A percentile compares a stretch with the other conserved stretches of the same genome.
These are phyloP conservation scores for Lanistes nyassanus DNA, from an alignment of 1,140 invertebrate genomes.

Conservation along the genomic window DNA sequence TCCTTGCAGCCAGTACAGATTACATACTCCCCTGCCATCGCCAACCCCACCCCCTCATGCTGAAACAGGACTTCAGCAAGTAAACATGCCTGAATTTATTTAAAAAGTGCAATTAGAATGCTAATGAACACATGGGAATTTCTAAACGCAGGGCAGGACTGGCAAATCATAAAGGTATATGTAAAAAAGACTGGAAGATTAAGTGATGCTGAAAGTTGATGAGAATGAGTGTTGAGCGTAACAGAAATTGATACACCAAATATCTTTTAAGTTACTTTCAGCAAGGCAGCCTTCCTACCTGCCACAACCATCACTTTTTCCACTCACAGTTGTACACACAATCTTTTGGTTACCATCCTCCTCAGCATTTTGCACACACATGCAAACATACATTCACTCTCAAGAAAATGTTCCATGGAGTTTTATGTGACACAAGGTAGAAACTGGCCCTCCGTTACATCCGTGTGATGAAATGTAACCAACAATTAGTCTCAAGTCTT, in stretches of 20 bases:
- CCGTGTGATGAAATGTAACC: background rate
- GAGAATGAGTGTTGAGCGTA: background rate
- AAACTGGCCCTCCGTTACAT: too few relatives aligned
- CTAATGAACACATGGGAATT: background rate
- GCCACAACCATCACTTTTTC: background rate
- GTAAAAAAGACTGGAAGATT: too few relatives aligned
- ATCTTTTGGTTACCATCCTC: background rate
- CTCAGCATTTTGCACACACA: background rate
- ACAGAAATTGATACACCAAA: background rate
- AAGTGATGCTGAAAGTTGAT: background rate
- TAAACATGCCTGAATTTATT: too few relatives aligned
- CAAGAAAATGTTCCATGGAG: too few relatives aligned
- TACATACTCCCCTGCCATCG: background rate
- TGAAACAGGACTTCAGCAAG: background rate
- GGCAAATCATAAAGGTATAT: background rate
- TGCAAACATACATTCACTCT: background rate
- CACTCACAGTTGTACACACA: background rate
- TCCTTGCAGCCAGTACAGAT: background rate
- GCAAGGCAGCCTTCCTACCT: background rate
- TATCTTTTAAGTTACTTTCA: background rate
- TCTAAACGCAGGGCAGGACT: too few relatives aligned
- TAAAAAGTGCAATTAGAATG: background rate
- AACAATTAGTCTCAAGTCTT: background rate
- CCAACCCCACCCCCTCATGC: background rate
- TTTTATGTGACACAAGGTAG: too few relatives aligned